phyloP scores from a whole-genome alignment of 2,888 invertebrate species.

The Oligia strigilis region DNA sequence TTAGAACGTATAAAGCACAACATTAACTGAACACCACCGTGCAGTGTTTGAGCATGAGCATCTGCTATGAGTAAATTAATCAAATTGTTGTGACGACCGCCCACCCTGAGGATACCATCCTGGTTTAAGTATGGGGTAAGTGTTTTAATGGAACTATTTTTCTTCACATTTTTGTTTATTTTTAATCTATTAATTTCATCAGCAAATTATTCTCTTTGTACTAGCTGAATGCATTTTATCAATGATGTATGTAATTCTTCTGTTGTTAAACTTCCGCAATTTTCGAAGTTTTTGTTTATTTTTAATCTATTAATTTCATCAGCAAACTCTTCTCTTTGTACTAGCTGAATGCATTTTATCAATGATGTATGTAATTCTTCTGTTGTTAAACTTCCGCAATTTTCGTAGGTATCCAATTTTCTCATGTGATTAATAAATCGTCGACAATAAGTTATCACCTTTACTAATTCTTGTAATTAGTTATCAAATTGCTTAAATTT shows the following conservation, averaged over 20 bases:
- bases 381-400: not conserved
- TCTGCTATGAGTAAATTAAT: not conserved
- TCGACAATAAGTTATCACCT: slow-evolving; percentile 4
- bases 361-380: not conserved
- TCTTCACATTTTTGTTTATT: not conserved
- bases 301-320: slow-evolving; percentile 2
- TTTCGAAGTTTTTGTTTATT: not conserved
- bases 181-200: slow-evolving; percentile 3
- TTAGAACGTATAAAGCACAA: slow-evolving; percentile 4
- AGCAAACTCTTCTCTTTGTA: not conserved
- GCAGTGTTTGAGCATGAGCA: not conserved
- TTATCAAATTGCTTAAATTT: not conserved
- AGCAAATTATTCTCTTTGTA: not conserved
- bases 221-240: not conserved
- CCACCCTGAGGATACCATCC: not conserved
- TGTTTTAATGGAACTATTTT: not conserved
- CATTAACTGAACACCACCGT: not conserved
- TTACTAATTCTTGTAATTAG: not conserved
- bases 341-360: not conserved
- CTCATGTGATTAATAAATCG: not conserved
- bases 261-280: not conserved
- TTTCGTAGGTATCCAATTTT: not conserved
- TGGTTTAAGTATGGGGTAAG: not conserved
- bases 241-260: not conserved
- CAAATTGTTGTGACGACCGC: not conserved